These are phyloP conservation scores for Goniozus legneri DNA, from an alignment of 1,140 invertebrate genomes.

Conservation along the genomic window DNA sequence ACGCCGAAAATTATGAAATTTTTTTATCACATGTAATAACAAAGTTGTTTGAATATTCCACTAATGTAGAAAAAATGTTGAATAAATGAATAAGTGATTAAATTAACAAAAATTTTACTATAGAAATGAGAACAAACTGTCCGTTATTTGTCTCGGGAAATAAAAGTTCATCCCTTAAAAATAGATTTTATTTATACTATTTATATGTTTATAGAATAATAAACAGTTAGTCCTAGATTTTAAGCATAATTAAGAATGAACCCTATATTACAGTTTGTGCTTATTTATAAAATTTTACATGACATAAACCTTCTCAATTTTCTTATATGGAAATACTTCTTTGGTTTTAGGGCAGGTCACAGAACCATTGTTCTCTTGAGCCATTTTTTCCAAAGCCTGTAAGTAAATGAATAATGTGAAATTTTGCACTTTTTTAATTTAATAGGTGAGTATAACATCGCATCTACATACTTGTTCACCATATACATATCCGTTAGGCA, in stretches of 20 bases:
- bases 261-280: no score
- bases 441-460: neutral
- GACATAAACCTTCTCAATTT: constrained; percentile 92
- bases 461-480: constrained; percentile 76
- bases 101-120: no score
- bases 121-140: no score
- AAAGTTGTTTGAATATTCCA: no score
- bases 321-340: constrained; percentile 82
- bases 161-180: constrained; percentile 29
- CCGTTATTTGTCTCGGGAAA: no score
- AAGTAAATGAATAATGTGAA: constrained; percentile 39
- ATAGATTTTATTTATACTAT: constrained; percentile 30
- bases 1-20: constrained; percentile 19
- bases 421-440: neutral
- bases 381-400: constrained; percentile 82
- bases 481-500: constrained; percentile 97
- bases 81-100: constrained; percentile 34
- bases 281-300: constrained; percentile 65
- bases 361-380: constrained; percentile 80
- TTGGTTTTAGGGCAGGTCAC: constrained; percentile 91
- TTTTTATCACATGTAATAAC: constrained; percentile 22
- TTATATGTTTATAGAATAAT: constrained; percentile 21
- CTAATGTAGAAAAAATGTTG: constrained; percentile 21
- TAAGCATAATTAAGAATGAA: neutral
- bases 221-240: constrained; percentile 14